A percentile compares a stretch with the other conserved stretches of the same genome.
phyloP scores from a whole-genome alignment of 1,140 invertebrate genomes.

The Brachystomella parvula region DNA sequence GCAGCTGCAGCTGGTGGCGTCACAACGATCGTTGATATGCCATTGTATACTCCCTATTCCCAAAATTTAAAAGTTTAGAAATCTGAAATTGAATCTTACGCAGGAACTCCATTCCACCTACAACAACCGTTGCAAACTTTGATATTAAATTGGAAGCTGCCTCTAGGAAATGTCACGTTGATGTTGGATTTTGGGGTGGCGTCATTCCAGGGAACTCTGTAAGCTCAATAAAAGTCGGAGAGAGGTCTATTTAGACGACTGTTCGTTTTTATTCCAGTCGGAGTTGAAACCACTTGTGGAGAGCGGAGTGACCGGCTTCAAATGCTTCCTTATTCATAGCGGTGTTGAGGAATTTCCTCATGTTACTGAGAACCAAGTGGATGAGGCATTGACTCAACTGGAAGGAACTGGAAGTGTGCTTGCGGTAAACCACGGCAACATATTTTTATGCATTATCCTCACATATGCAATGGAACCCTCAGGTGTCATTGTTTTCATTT shows the following conservation, averaged over 20 bases:
- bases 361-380: slow-evolving; percentile 50
- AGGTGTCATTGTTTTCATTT: neutral
- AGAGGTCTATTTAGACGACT: slow-evolving; percentile 10
- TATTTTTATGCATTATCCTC: neutral
- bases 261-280: slow-evolving; percentile 43
- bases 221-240: slow-evolving; percentile 18
- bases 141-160: slow-evolving; percentile 53
- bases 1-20: slow-evolving; percentile 64
- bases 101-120: slow-evolving; percentile 63
- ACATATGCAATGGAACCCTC: neutral
- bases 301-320: slow-evolving; percentile 62
- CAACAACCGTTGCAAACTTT: slow-evolving; percentile 55
- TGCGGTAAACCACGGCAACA: slow-evolving; percentile 46
- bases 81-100: no score
- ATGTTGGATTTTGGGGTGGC: slow-evolving; percentile 68
- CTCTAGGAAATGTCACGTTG: slow-evolving; percentile 54
- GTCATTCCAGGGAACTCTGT: slow-evolving; percentile 56
- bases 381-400: slow-evolving; percentile 49
- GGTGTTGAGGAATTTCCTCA: slow-evolving; percentile 58
- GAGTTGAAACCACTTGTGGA: slow-evolving; percentile 53
- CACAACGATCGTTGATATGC: slow-evolving; percentile 66
- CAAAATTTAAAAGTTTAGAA: neutral
- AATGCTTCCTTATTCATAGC: slow-evolving; percentile 61
- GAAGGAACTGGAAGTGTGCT: slow-evolving; percentile 51
- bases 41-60: slow-evolving; percentile 49